A percentile compares a stretch with the other conserved stretches of the same genome.
phyloP scores from a whole-genome alignment of 2,888 invertebrate species.

The Eupithecia insigniata region DNA sequence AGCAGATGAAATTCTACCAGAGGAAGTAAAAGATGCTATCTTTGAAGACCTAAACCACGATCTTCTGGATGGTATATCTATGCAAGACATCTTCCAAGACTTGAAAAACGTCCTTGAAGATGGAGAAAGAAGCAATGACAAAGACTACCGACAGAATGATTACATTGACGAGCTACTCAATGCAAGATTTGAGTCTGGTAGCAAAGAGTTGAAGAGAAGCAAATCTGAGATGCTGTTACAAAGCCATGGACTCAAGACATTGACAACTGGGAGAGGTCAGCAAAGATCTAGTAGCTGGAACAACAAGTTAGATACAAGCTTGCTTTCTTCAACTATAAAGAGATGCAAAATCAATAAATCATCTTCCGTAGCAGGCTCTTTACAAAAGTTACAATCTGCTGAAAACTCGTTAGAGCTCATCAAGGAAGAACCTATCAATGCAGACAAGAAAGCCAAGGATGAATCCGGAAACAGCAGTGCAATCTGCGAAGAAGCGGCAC shows the following conservation, averaged over 20 bases:
- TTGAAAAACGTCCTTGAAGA: conserved; percentile 83
- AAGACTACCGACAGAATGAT: conserved; percentile 81
- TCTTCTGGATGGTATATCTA: conserved; percentile 91
- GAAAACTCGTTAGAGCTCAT: conserved; percentile 69
- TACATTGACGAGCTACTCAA: conserved; percentile 84
- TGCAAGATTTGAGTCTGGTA: conserved; percentile 77
- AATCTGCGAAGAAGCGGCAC: conserved; percentile 72
- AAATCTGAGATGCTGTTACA: conserved; percentile 86
- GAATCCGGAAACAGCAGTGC: conserved; percentile 59
- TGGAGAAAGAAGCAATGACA: conserved; percentile 74
- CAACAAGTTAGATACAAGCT: conserved; percentile 87
- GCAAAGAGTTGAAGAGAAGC: conserved; percentile 85
- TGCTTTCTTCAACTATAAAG: conserved; percentile 85
- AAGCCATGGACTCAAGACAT: conserved; percentile 77
- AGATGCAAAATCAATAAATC: conserved; percentile 86
- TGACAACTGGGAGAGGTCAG: conserved; percentile 83
- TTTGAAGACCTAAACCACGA: conserved; percentile 94
- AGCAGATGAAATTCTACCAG: conserved; percentile 89
- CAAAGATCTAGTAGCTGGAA: conserved; percentile 89
- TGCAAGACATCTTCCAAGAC: conserved; percentile 93
- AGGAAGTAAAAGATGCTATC: conserved; percentile 93
- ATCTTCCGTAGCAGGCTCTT: conserved; percentile 74
- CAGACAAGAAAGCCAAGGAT: conserved; percentile 69
- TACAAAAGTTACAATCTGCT: conserved; percentile 63
- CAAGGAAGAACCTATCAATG: conserved; percentile 64